Conservation (phyloP, 2,888 invertebrate genomes). For the Ectemnius lituratus region DNA sequence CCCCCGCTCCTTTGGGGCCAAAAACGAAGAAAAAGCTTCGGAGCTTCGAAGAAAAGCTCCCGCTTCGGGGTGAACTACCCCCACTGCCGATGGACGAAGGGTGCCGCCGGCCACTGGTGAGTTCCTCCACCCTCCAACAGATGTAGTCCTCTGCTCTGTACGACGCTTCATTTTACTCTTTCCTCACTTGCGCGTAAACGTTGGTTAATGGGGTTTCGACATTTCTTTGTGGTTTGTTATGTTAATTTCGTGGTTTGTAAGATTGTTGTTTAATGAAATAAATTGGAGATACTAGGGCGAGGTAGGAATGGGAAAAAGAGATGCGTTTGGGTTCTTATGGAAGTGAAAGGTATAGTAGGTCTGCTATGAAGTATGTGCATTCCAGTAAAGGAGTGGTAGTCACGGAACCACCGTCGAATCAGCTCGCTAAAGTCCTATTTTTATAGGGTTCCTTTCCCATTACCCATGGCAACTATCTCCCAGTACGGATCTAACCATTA, state of each 20-base stretch:
- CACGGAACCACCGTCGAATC: slow-evolving; percentile 69
- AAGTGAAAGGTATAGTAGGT: background rate
- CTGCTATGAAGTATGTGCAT: slow-evolving; percentile 57
- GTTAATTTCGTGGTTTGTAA: background rate
- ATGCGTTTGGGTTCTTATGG: slow-evolving; percentile 18
- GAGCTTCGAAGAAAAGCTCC: slow-evolving; percentile 50
- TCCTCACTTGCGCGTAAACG: no score
- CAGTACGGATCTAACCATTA: slow-evolving; percentile 73
- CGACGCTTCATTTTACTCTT: background rate
- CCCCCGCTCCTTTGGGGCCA: slow-evolving; percentile 58
- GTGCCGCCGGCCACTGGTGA: slow-evolving; percentile 60
- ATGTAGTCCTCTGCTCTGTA: slow-evolving; percentile 60
- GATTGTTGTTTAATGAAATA: no score
- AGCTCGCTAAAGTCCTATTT: slow-evolving; percentile 70
- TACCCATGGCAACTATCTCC: slow-evolving; percentile 74
- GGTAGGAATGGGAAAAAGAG: background rate
- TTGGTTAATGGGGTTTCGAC: no score
- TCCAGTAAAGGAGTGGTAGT: slow-evolving; percentile 69
- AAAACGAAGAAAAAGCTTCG: slow-evolving; percentile 40
- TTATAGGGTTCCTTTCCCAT: slow-evolving; percentile 74
- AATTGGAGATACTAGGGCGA: no score
- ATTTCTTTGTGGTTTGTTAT: no score
- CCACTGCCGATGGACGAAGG: slow-evolving; percentile 50
- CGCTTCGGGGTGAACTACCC: slow-evolving; percentile 47
- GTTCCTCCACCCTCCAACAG: slow-evolving; percentile 62